Percentiles rank a stretch among this genome's conserved stretches.
These are phyloP conservation scores for Amphipyra berbera DNA, from an alignment of 2,888 invertebrate genomes.

Conservation along the genomic window DNA sequence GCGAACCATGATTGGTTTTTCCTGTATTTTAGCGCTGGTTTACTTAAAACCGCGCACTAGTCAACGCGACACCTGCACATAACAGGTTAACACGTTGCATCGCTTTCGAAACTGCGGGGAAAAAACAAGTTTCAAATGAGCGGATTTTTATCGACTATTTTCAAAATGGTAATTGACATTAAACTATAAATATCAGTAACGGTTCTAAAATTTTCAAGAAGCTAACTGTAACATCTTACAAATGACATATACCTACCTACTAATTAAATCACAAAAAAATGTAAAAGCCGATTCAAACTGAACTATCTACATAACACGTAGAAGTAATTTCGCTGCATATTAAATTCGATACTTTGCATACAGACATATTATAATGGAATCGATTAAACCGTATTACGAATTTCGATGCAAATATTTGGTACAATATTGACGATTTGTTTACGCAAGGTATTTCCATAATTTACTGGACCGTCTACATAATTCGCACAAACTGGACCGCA, in stretches of 20 bases:
- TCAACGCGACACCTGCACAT: constrained; percentile 59
- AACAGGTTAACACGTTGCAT: constrained; percentile 75
- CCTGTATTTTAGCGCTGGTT: constrained; percentile 47
- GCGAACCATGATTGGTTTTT: constrained; percentile 42
- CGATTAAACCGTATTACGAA: constrained; percentile 47
- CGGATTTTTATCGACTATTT: constrained; percentile 11
- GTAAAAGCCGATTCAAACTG: not conserved
- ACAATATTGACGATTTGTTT: constrained; percentile 60
- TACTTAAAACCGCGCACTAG: constrained; percentile 46
- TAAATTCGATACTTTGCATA: constrained; percentile 26
- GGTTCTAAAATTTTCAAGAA: constrained; percentile 17
- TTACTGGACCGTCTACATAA: constrained; percentile 48
- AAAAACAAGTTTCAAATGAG: constrained; percentile 62
- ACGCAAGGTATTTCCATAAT: constrained; percentile 59
- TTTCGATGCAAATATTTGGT: constrained; percentile 62
- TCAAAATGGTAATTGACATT: constrained; percentile 23
- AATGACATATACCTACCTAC: constrained; percentile 3
- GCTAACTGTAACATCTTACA: constrained; percentile 22
- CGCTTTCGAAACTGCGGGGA: constrained; percentile 76
- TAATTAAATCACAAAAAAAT: constrained; percentile 3
- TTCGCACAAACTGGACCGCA: constrained; percentile 46
- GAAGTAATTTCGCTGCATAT: constrained; percentile 12
- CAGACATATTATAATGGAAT: constrained; percentile 33
- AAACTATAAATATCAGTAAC: constrained; percentile 29
- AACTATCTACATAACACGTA: constrained; percentile 5